These are phyloP conservation scores for Cepaea hortensis DNA, from an alignment of 2,888 invertebrate species.

Conservation along the genomic window DNA sequence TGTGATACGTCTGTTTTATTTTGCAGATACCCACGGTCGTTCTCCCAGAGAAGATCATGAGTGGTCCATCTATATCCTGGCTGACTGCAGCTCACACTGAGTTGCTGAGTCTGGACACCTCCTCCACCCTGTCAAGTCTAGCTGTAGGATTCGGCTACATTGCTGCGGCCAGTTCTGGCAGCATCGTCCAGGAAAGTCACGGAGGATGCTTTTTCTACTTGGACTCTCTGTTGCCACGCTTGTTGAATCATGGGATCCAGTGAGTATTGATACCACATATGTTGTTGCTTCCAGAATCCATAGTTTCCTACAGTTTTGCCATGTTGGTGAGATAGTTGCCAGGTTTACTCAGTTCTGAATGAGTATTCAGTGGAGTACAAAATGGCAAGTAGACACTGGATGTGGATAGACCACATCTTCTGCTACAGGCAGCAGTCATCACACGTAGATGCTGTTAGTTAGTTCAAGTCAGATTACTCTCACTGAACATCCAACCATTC, in stretches of 20 bases:
- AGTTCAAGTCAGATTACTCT: too few relatives aligned
- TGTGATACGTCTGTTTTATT: neutral
- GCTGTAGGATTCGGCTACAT: constrained; percentile 46
- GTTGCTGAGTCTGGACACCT: constrained; percentile 11
- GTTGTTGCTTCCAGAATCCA: neutral
- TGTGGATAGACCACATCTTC: too few relatives aligned
- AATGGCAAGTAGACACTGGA: too few relatives aligned
- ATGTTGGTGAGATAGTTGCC: too few relatives aligned
- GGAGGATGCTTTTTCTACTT: constrained; percentile 50
- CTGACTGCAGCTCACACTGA: constrained; percentile 18
- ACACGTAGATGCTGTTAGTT: neutral
- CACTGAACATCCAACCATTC: too few relatives aligned
- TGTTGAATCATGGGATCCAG: constrained; percentile 53
- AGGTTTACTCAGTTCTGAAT: too few relatives aligned
- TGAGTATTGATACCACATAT: neutral
- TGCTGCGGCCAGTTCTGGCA: neutral
- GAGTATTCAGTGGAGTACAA: too few relatives aligned
- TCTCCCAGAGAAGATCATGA: neutral
- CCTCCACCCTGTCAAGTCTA: constrained; percentile 30
- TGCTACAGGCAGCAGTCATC: too few relatives aligned
- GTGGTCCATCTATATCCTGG: neutral
- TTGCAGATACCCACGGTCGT: constrained; percentile 39
- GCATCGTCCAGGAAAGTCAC: neutral
- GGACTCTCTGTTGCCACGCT: constrained; percentile 53
- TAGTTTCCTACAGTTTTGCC: too few relatives aligned